A percentile compares a stretch with the other conserved stretches of the same genome.
These are phyloP conservation scores for Fissipunctia ypsillon DNA, from an alignment of 2,888 invertebrate species.

Conservation along the genomic window DNA sequence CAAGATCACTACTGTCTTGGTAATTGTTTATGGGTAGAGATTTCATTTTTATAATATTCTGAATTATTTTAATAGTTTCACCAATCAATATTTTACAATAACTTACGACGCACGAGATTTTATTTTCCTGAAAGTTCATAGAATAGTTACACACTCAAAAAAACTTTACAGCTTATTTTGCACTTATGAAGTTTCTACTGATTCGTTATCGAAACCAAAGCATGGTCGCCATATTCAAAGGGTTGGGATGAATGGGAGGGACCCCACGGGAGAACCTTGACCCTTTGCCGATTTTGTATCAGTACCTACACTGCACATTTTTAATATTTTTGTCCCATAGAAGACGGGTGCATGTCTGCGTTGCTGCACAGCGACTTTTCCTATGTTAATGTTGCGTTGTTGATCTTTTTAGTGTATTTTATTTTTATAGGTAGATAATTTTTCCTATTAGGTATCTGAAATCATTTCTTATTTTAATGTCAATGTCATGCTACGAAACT, in stretches of 20 bases:
- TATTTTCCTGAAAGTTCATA: neutral
- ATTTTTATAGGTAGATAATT: neutral
- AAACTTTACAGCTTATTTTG: neutral
- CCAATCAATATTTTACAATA: neutral
- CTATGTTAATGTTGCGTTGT: neutral
- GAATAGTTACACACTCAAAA: neutral
- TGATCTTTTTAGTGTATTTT: neutral
- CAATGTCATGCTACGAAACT: neutral
- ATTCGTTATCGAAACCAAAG: neutral
- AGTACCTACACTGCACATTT: conserved; percentile 2
- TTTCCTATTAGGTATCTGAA: neutral
- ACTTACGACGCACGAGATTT: no score
- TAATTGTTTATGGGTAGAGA: neutral
- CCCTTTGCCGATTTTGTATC: conserved; percentile 26
- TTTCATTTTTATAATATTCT: neutral
- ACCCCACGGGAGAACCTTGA: conserved; percentile 46
- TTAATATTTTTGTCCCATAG: neutral
- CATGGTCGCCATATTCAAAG: conserved; percentile 39
- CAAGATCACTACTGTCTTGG: neutral
- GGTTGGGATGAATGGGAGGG: conserved; percentile 48
- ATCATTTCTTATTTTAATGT: neutral
- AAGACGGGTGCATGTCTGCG: neutral
- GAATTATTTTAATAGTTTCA: neutral
- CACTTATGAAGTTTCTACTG: no score
- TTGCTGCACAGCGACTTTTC: neutral